Evolutionary conservation across 2,888 invertebrate genomes (phyloP).

Genomic region (Xylota segnis): DNA sequence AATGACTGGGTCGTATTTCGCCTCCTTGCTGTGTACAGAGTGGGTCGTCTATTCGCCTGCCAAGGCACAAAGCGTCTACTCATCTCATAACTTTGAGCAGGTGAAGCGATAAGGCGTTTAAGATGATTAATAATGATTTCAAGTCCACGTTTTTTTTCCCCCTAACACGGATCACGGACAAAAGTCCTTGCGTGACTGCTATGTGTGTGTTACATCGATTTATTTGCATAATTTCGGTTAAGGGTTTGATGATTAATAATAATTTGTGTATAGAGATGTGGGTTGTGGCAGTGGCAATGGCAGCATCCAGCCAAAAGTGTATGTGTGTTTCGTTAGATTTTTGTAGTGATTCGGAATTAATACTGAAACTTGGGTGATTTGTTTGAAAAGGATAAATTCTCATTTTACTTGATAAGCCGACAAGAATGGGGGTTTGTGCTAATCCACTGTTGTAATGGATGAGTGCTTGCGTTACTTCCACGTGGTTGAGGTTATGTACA

Average conservation of each 20-base stretch:
- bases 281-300: neutral
- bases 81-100: constrained; percentile 18
- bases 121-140: constrained; percentile 67
- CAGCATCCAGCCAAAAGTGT: constrained; percentile 1
- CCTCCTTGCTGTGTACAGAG: constrained; percentile 28
- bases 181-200: constrained; percentile 46
- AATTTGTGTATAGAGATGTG: too few relatives aligned
- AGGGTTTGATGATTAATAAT: constrained; percentile 49
- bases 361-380: constrained; percentile 43
- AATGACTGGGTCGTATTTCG: constrained; percentile 46
- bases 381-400: constrained; percentile 50
- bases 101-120: constrained; percentile 57
- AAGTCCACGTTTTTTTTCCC: neutral
- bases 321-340: constrained; percentile 1
- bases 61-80: neutral
- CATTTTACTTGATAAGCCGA: constrained; percentile 42
- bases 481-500: neutral
- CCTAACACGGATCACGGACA: neutral
- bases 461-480: constrained; percentile 28
- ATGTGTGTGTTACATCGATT: constrained; percentile 42
- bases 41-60: neutral
- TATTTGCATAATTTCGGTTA: constrained; percentile 53
- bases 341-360: constrained; percentile 33
- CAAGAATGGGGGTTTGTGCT: constrained; percentile 23
- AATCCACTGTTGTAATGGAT: constrained; percentile 42